These are phyloP conservation scores for Melinaea menophilus DNA, from an alignment of 2,888 invertebrate species.

Conservation along the genomic window DNA sequence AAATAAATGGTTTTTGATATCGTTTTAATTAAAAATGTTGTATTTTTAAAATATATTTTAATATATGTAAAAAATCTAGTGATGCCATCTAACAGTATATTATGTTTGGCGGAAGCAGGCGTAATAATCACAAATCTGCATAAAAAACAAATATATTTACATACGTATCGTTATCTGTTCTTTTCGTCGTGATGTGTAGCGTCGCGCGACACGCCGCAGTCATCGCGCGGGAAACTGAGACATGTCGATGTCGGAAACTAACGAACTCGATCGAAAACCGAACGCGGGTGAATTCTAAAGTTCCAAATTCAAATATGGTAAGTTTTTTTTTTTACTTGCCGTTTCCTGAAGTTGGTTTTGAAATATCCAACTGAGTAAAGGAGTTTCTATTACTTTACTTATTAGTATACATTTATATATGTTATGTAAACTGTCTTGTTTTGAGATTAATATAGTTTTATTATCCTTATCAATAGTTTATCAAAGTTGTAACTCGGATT, in stretches of 20 bases:
- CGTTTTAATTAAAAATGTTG: too few species aligned
- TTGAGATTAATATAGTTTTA: background rate
- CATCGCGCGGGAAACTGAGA: slow-evolving; percentile 46
- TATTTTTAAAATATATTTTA: too few species aligned
- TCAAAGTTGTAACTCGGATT: background rate
- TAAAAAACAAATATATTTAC: slow-evolving; percentile 28
- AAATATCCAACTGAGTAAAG: too few species aligned
- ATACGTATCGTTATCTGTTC: slow-evolving; percentile 26
- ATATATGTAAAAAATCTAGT: background rate
- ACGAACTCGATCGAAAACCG: slow-evolving; percentile 18
- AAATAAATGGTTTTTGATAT: too few species aligned
- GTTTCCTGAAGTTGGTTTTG: slow-evolving; percentile 24
- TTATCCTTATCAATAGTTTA: background rate
- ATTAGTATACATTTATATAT: too few species aligned
- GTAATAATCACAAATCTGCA: slow-evolving; percentile 24
- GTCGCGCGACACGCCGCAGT: slow-evolving; percentile 55
- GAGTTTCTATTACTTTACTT: too few species aligned
- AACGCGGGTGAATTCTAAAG: slow-evolving; percentile 21
- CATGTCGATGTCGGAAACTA: slow-evolving; percentile 43
- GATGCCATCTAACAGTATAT: slow-evolving; percentile 8
- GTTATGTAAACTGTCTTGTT: background rate
- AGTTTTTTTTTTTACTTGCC: slow-evolving; percentile 37
- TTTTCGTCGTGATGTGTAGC: slow-evolving; percentile 41
- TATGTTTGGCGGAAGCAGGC: slow-evolving; percentile 7
- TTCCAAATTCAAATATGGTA: slow-evolving; percentile 48